A percentile compares a stretch with the other conserved stretches of the same genome.
Evolutionary conservation across 2,888 invertebrate species (phyloP).

Genomic region (Oscheius myriophilus): DNA sequence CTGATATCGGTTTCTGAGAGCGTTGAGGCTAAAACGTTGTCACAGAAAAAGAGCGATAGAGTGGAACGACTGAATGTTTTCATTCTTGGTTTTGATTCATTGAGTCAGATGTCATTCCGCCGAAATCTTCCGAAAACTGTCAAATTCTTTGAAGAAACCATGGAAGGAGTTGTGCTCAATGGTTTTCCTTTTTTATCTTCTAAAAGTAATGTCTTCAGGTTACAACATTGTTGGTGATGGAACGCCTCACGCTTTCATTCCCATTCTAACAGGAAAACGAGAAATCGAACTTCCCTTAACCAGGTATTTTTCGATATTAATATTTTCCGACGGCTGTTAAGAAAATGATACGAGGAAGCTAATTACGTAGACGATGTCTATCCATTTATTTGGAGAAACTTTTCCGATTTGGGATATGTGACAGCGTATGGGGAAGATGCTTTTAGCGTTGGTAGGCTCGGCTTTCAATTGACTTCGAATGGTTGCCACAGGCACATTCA

Average conservation of each 20-base stretch:
- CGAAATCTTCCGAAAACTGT: conserved; percentile 83
- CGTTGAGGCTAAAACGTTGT: neutral
- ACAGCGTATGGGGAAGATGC: conserved; percentile 89
- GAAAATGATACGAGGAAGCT: conserved; percentile 69
- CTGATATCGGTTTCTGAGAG: conserved; percentile 37
- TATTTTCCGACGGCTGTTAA: conserved; percentile 45
- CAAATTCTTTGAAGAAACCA: conserved; percentile 75
- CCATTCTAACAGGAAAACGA: conserved; percentile 72
- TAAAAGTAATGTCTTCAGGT: neutral
- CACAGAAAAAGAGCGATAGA: conserved; percentile 2
- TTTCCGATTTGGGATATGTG: conserved; percentile 71
- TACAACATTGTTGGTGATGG: neutral
- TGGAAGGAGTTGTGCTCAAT: conserved; percentile 67
- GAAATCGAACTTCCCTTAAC: conserved; percentile 73
- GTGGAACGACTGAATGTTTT: conserved; percentile 49
- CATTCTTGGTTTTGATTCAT: conserved; percentile 83
- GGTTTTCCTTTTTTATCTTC: conserved; percentile 12
- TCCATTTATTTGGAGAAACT: conserved; percentile 73
- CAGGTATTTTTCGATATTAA: conserved; percentile 23
- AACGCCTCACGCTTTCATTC: conserved; percentile 72
- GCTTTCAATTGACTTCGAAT: too few relatives aligned
- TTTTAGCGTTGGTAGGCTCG: conserved; percentile 78
- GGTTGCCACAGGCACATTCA: conserved; percentile 83
- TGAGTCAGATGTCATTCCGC: conserved; percentile 84
- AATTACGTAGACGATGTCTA: conserved; percentile 73